Base-by-base conservation (phyloP, 2,888 invertebrate genomes). In the Ecdyonurus torrentis region DNA sequence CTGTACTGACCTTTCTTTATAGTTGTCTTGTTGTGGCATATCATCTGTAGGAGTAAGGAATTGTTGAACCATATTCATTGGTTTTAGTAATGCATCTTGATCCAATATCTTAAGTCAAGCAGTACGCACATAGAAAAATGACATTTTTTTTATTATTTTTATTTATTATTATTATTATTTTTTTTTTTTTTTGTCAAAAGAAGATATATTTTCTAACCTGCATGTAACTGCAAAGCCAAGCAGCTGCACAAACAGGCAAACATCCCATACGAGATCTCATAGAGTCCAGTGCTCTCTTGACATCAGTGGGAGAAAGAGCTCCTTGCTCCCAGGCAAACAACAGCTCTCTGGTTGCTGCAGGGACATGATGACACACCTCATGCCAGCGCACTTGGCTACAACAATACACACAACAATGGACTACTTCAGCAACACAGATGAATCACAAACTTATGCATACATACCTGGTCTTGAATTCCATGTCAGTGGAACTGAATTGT, bases 141-240 rank as follows among this genome's bases (percentile, higher is more conserved):
- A n/a, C n/a, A n/a, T n/a, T n/a, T n/a, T n/a, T n/a, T n/a, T n/a
- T n/a, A n/a, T n/a, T n/a, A n/a, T n/a, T n/a, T n/a, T n/a, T n/a
- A n/a, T n/a, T n/a, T n/a, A n/a, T n/a, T n/a, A n/a, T n/a, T n/a
- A n/a, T n/a, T n/a, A n/a, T n/a, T n/a, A n/a, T n/a, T n/a, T n/a
- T n/a, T n/a, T n/a, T n/a, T n/a, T n/a, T n/a, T n/a, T n/a, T n/a
- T n/a, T n/a, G n/a, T n/a, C n/a, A n/a, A n/a, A n/a, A n/a, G n/a
- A n/a, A n/a, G n/a, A n/a, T n/a, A n/a, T n/a, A n/a, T n/a, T n/a
- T n/a, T 55, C 23, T 67, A 63, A 78, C 78, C 70, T 78, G 90
- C 80, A 95, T 91, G 71, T 94, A 91, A 25, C 92, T 88, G 72
- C 94, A 94, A 1, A 96, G 77, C 89, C 94, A 96, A 0, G 93